Evolutionary conservation across 2,113 vertebrate genomes (phyloP), one percentile per base, ranked within the genome.

Genomic region (Jaculus jaculus): DNA sequence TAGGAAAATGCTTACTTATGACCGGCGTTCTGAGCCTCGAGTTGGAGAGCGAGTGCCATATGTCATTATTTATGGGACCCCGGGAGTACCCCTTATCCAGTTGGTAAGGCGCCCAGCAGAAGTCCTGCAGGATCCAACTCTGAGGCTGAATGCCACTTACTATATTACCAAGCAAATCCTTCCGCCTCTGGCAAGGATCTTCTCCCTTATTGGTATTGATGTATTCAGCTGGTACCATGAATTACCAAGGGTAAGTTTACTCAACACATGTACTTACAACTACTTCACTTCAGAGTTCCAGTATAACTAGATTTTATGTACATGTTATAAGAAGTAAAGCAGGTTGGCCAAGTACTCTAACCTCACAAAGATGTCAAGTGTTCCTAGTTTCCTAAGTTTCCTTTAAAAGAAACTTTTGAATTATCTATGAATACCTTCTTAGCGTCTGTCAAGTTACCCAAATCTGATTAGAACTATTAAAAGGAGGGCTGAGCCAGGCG

Each of bases 141-240:
- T 99, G 84, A 98, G 99, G 86, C 98, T 99, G 96, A 99, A 99
- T 13, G 98, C 99, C 80, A 98, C 98, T 0, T 99, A 99, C 97
- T 99, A 99, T 85, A 99, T 99, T 95, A 99, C 98, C 97, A 99
- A 99, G 96, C 99, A 99, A 94, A 99, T 99, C 87, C 98, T 99
- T 95, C 99, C 99, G 0, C 99, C 99, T 0, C 97, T 99, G 80
- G 98, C 98, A 30, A 98, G 99, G 88, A 97, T 99, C 42, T 99
- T 99, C 97, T 99, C 99, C 2, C 98, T 99, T 37, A 99, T 99
- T 58, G 99, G 99, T 16, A 99, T 99, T 20, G 99, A 99, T 0
- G 99, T 99, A 93, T 99, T 99, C 98, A 98, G 97, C 98, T 99
- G 99, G 99, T 99, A 99, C 98, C 99, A 99, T 28, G 99, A 99